Conservation (phyloP, 2,888 invertebrate species). For the Uloborus plumipes region DNA sequence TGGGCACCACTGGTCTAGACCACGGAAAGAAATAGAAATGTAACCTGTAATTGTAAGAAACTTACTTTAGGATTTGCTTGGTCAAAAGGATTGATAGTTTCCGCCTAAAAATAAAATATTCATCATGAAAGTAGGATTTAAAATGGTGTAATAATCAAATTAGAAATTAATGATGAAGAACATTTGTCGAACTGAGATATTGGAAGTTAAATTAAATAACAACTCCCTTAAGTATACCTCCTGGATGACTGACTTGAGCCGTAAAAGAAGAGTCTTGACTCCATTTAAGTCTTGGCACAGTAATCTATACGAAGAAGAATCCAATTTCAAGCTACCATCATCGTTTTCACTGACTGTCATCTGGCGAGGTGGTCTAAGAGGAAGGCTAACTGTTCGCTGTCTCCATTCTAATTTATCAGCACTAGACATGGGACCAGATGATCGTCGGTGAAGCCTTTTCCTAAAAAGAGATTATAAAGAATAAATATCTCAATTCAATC, state of each 20-base stretch:
- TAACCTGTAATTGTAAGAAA: background rate
- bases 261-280: conserved; percentile 65
- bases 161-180: too few species aligned
- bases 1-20: too few species aligned
- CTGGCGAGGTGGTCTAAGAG: conserved; percentile 65
- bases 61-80: conserved; percentile 55
- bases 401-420: conserved; percentile 69
- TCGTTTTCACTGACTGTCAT: conserved; percentile 64
- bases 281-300: conserved; percentile 66
- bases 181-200: too few species aligned
- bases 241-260: conserved; percentile 65
- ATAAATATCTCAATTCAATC: too few species aligned
- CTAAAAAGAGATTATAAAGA: background rate
- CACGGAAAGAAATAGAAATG: too few species aligned
- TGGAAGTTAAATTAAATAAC: background rate
- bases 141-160: too few species aligned
- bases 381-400: conserved; percentile 52
- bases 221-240: conserved; percentile 51
- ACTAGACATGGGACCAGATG: conserved; percentile 90
- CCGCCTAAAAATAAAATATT: conserved; percentile 49
- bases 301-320: conserved; percentile 65
- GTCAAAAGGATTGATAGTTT: conserved; percentile 67
- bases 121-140: too few species aligned
- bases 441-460: conserved; percentile 76
- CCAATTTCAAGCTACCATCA: conserved; percentile 64